A percentile compares a stretch with the other conserved stretches of the same genome.
phyloP scores from a whole-genome alignment of 2,113 vertebrate genomes.

The Pogonocichla stellata region DNA sequence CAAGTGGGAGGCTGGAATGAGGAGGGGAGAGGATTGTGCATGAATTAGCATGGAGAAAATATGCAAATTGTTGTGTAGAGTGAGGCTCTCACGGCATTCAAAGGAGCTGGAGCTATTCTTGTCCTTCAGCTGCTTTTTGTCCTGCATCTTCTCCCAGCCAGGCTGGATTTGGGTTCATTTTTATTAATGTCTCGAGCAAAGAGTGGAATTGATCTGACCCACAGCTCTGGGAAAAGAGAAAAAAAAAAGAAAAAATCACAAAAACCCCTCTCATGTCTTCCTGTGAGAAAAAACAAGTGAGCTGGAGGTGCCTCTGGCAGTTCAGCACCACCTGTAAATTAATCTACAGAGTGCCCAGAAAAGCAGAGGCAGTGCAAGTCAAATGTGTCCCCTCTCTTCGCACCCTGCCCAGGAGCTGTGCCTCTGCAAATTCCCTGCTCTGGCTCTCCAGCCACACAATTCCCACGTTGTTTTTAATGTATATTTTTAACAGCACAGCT shows the following conservation, averaged over 20 bases:
- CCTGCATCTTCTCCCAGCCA: background rate
- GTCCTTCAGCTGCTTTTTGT: background rate
- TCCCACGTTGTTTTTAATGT: accelerated
- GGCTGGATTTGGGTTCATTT: background rate
- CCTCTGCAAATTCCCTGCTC: background rate
- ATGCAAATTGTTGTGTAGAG: background rate
- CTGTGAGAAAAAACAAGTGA: background rate
- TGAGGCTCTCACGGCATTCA: background rate
- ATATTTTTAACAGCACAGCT: background rate
- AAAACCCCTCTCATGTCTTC: background rate
- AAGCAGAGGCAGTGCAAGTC: background rate
- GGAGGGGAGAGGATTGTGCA: background rate
- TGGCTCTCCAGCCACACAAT: background rate
- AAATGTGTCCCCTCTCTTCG: background rate
- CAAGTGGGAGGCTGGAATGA: background rate
- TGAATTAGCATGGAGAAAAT: background rate
- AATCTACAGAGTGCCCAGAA: background rate
- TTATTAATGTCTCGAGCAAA: background rate
- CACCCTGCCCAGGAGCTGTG: background rate
- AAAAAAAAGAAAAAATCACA: accelerated
- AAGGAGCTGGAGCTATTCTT: background rate
- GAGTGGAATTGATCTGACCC: background rate
- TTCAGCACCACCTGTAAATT: background rate
- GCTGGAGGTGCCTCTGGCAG: background rate
- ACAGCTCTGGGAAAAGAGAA: background rate